phyloP scores from a whole-genome alignment of 2,888 invertebrate genomes.

The Rhorus exstirpatorius region DNA sequence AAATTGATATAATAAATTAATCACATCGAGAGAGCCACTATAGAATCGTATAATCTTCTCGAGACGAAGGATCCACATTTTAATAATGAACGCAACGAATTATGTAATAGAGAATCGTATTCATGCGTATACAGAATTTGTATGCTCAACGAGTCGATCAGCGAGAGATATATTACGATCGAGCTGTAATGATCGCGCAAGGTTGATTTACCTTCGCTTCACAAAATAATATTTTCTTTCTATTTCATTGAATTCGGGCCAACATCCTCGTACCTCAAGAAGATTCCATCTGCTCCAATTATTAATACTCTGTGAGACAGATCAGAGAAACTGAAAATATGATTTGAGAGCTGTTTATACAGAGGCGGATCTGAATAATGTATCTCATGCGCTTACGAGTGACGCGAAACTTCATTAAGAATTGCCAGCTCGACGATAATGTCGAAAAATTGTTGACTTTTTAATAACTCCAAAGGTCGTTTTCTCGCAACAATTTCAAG shows the following conservation, averaged over 20 bases:
- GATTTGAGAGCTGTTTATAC: too few relatives aligned
- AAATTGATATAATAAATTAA: constrained; percentile 49
- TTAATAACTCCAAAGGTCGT: too few relatives aligned
- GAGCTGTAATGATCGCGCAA: constrained; percentile 6
- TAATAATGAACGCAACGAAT: constrained; percentile 43
- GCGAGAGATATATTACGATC: background rate
- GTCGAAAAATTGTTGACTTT: too few relatives aligned
- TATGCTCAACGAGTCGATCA: background rate
- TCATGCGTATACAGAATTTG: constrained; percentile 18
- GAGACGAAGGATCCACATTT: constrained; percentile 28
- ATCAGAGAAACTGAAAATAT: too few relatives aligned
- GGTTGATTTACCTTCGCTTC: background rate
- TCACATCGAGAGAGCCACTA: constrained; percentile 20
- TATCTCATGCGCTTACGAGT: too few relatives aligned
- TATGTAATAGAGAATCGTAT: constrained; percentile 35
- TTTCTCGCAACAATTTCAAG: too few relatives aligned
- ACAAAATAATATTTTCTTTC: background rate
- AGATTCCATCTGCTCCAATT: constrained; percentile 24
- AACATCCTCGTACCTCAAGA: constrained; percentile 1
- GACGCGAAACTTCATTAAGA: too few relatives aligned
- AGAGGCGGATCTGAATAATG: too few relatives aligned
- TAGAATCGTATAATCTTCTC: constrained; percentile 47
- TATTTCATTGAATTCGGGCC: background rate
- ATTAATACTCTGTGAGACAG: too few relatives aligned
- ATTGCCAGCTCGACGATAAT: too few relatives aligned